Evolutionary conservation across 2,888 invertebrate genomes (phyloP), one percentile per base, ranked within the genome.

Genomic region (Ectemnius continuus): DNA sequence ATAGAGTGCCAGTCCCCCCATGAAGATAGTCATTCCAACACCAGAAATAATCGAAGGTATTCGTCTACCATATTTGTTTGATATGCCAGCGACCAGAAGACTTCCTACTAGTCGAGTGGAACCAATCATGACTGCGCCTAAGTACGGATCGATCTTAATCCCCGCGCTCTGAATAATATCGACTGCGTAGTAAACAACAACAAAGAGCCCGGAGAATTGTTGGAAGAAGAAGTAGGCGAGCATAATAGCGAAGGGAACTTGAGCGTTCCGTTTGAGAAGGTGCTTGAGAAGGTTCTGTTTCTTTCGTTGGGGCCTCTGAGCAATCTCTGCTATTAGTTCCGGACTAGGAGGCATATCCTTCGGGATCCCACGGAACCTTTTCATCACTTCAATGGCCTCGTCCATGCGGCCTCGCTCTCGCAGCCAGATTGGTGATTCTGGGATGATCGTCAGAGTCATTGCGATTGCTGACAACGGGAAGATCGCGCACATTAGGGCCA

Each of bases 31-130:
- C 92, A 93, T 94, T 0, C 93, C 92, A 0, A 90, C 74, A 0
- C 94, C 94, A 0, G 94, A 94, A 47, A 92, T 73, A 4, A 94
- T 89, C 0, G 94, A 92, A 0, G 94, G 91, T 2, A 92, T 91
- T 61, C 94, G 87, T 61, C 94, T 88, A 0, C 95, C 95, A 58
- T 91, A 92, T 60, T 89, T 91, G 66, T 93, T 93, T 2, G 93
- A 93, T 1, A 92, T 81, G 11, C 87, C 88, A n/a, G 92, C 91
- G 0, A 92, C 91, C 14, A 91, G 63, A 13, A 92, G 73, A 0
- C 92, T 91, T 0, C 92, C 91, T 0, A 91, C 8, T 0, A 93
- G 82, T 61, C 93, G 90, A 0, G 92, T 91, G 0, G 91, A 45
- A 2, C 92, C 94, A 23, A 93, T 93, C 23, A 92, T 83, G 26